phyloP scores from a whole-genome alignment of 1,140 invertebrate genomes.

The Drosophila fuyamai region DNA sequence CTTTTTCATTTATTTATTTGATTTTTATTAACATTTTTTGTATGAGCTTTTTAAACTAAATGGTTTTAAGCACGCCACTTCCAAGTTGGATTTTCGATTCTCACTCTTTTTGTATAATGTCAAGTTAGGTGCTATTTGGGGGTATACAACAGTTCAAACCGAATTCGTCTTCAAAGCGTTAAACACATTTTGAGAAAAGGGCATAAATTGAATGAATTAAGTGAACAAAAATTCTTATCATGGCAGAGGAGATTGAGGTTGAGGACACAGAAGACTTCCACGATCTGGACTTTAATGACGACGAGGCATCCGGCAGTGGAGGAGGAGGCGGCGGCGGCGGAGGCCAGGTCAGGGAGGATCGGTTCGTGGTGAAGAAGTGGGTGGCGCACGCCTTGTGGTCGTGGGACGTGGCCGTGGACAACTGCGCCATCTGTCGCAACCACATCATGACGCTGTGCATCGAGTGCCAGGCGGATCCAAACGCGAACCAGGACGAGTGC shows the following conservation, averaged over 20 bases:
- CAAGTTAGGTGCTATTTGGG: neutral
- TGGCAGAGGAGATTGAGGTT: constrained; percentile 88
- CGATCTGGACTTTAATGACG: constrained; percentile 64
- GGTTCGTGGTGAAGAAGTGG: constrained; percentile 99
- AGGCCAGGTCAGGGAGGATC: constrained; percentile 86
- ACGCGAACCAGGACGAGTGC: constrained; percentile 98
- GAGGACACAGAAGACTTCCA: constrained; percentile 69
- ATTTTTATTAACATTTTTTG: constrained; percentile 1
- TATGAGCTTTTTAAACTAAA: neutral
- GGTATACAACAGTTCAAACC: neutral
- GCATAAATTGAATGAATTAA: constrained; percentile 15
- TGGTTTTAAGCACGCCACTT: neutral
- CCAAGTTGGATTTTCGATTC: neutral
- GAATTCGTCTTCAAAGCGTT: neutral
- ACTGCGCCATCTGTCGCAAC: constrained; percentile 99
- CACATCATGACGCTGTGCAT: constrained; percentile 99
- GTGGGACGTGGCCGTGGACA: constrained; percentile 99
- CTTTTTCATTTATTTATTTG: neutral
- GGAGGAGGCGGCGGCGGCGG: neutral
- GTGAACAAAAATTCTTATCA: constrained; percentile 10
- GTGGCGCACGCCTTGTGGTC: constrained; percentile 99
- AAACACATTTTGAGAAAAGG: constrained; percentile 3
- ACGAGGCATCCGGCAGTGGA: constrained; percentile 88
- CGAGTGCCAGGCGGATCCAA: constrained; percentile 99
- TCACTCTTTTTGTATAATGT: neutral